A percentile compares a stretch with the other conserved stretches of the same genome.
Conservation (phyloP, 2,113 vertebrate genomes). For the Tyrannus savana region DNA sequence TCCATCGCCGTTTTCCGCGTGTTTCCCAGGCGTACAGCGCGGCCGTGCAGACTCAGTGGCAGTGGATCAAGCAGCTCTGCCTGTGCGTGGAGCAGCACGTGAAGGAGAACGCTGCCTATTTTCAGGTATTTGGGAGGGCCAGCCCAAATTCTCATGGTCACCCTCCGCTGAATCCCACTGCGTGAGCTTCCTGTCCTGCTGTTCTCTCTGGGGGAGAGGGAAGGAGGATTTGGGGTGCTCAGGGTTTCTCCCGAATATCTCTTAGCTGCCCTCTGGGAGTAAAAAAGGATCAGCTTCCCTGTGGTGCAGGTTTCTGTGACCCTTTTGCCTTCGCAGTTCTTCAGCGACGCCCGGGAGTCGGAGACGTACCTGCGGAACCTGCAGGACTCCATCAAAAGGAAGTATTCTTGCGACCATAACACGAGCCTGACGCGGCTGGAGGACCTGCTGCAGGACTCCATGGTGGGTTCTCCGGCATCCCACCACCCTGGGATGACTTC, state of each 20-base stretch:
- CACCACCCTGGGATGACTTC: neutral
- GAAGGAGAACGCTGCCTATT: conserved; percentile 91
- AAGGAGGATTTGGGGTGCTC: neutral
- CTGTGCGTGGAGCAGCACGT: conserved; percentile 94
- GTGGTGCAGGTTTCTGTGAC: neutral
- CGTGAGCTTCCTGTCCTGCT: accelerated
- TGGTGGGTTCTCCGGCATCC: conserved; percentile 80
- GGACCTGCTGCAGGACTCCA: conserved; percentile 97
- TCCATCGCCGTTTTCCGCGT: accelerated
- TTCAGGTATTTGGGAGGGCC: conserved; percentile 80
- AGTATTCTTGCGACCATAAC: conserved; percentile 92
- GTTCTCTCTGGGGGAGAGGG: neutral
- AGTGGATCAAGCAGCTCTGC: conserved; percentile 95
- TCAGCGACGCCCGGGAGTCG: conserved; percentile 88
- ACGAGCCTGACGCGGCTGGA: conserved; percentile 91
- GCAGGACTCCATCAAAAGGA: conserved; percentile 94
- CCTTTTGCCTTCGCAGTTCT: conserved; percentile 79
- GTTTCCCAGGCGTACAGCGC: conserved; percentile 89
- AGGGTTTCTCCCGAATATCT: neutral
- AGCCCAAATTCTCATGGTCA: neutral
- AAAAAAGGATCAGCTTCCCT: neutral
- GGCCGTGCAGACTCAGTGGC: conserved; percentile 92
- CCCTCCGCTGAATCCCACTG: accelerated
- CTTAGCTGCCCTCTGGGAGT: neutral
- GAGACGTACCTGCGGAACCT: conserved; percentile 91